A percentile compares a stretch with the other conserved stretches of the same genome.
Evolutionary conservation across 2,888 invertebrate genomes (phyloP).

Genomic region (Adelognathus sp.): DNA sequence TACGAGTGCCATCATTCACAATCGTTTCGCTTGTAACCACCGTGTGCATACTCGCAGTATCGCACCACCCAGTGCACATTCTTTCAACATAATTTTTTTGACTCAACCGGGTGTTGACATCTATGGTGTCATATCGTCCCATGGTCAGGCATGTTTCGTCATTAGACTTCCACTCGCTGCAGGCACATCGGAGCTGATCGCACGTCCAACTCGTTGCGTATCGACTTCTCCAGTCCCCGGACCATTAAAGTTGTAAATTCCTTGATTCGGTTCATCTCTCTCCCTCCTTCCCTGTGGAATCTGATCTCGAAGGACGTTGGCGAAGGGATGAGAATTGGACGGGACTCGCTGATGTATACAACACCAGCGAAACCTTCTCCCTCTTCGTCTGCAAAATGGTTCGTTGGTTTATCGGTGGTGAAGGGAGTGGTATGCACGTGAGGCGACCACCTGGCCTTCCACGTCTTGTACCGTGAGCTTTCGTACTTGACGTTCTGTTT

Average conservation of each 20-base stretch:
- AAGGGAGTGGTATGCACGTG: slow-evolving; percentile 14
- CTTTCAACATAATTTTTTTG: not conserved
- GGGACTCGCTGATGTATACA: slow-evolving; percentile 13
- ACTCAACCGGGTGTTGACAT: slow-evolving; percentile 9
- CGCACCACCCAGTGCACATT: slow-evolving; percentile 3
- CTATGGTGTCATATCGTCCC: slow-evolving; percentile 18
- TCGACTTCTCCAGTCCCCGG: slow-evolving; percentile 6
- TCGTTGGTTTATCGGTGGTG: slow-evolving; percentile 66
- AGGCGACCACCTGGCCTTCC: slow-evolving; percentile 65
- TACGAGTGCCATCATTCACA: slow-evolving; percentile 73
- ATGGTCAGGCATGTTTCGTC: not conserved
- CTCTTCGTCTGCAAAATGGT: not conserved
- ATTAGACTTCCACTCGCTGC: not conserved
- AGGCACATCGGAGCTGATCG: not conserved
- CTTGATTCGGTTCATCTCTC: no score
- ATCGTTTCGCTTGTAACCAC: slow-evolving; percentile 43
- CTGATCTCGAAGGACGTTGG: slow-evolving; percentile 64
- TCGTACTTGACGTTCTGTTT: slow-evolving; percentile 73
- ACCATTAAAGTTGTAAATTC: slow-evolving; percentile 73
- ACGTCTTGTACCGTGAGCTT: slow-evolving; percentile 73
- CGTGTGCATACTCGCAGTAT: not conserved
- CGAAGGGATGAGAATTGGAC: slow-evolving; percentile 62
- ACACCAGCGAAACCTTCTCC: not conserved
- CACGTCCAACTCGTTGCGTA: not conserved
- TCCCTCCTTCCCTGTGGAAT: slow-evolving; percentile 43